These are phyloP conservation scores for Andrena bucephala DNA, from an alignment of 2,888 invertebrate genomes.

Conservation along the genomic window DNA sequence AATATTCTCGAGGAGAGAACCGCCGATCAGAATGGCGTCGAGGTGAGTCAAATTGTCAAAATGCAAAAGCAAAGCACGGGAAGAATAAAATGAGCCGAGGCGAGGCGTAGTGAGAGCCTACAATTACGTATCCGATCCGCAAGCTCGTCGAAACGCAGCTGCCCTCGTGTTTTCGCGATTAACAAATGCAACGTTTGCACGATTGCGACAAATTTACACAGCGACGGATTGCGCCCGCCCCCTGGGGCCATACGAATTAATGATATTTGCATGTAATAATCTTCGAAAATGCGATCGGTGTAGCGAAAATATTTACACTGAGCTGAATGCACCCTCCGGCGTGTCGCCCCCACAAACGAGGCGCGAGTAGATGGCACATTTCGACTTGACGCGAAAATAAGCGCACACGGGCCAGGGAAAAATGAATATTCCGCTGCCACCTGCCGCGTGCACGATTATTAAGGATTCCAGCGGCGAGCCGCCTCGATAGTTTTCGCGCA, in stretches of 20 bases:
- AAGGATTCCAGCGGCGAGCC: slow-evolving; percentile 24
- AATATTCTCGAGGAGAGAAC: too few relatives aligned
- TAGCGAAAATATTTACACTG: slow-evolving; percentile 35
- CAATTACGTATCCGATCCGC: too few relatives aligned
- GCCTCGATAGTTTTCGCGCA: not conserved
- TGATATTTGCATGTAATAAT: slow-evolving; percentile 40
- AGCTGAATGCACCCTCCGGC: not conserved
- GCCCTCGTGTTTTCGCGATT: slow-evolving; percentile 7
- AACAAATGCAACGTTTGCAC: slow-evolving; percentile 27
- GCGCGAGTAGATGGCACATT: too few relatives aligned
- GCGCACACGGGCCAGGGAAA: slow-evolving; percentile 2
- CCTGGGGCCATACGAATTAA: slow-evolving; percentile 29
- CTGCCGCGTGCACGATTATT: slow-evolving; percentile 8
- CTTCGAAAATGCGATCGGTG: slow-evolving; percentile 17
- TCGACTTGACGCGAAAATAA: not conserved
- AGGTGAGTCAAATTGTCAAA: too few relatives aligned
- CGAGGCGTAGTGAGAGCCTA: too few relatives aligned
- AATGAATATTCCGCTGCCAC: slow-evolving; percentile 5
- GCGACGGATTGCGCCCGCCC: not conserved
- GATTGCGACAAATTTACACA: slow-evolving; percentile 43
- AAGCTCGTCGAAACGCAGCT: not conserved
- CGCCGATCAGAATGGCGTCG: too few relatives aligned
- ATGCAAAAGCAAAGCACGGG: too few relatives aligned
- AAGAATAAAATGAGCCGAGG: too few relatives aligned
- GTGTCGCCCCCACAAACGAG: not conserved